These are phyloP conservation scores for Nemotelus nigrinus DNA, from an alignment of 2,888 invertebrate species.

Conservation along the genomic window DNA sequence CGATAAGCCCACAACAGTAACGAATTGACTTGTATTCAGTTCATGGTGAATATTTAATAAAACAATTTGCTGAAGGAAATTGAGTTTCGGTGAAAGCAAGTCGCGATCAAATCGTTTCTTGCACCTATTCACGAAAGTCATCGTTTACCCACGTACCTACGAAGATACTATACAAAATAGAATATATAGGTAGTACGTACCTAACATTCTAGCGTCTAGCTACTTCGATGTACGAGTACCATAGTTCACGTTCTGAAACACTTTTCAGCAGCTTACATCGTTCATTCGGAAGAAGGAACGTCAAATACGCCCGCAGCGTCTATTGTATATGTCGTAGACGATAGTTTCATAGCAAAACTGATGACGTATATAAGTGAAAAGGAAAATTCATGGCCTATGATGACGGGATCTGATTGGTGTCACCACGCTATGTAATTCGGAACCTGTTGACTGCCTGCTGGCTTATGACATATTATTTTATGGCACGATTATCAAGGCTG, in stretches of 20 bases:
- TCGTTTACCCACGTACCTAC: no score
- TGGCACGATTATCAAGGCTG: background rate
- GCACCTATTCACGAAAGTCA: slow-evolving; percentile 17
- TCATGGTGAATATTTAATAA: slow-evolving; percentile 48
- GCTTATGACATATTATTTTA: slow-evolving; percentile 8
- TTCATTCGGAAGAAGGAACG: background rate
- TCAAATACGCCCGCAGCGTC: background rate
- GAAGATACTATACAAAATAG: no score
- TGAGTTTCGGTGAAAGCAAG: slow-evolving; percentile 39
- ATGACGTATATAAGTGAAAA: background rate
- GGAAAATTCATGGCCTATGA: slow-evolving; percentile 1
- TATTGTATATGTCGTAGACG: background rate
- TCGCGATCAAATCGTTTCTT: slow-evolving; percentile 16
- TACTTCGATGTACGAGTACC: no score
- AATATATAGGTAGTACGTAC: no score
- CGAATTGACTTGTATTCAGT: slow-evolving; percentile 43
- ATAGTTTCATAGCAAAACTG: background rate
- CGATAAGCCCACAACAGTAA: slow-evolving; percentile 36
- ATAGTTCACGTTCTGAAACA: no score
- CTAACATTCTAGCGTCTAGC: no score
- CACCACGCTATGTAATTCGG: background rate
- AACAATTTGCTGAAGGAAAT: slow-evolving; percentile 48
- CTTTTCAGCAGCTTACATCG: background rate
- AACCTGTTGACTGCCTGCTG: background rate
- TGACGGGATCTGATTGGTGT: background rate